Evolutionary conservation across 2,113 vertebrate species (phyloP).

Genomic region (Acanthochromis polyacanthus): DNA sequence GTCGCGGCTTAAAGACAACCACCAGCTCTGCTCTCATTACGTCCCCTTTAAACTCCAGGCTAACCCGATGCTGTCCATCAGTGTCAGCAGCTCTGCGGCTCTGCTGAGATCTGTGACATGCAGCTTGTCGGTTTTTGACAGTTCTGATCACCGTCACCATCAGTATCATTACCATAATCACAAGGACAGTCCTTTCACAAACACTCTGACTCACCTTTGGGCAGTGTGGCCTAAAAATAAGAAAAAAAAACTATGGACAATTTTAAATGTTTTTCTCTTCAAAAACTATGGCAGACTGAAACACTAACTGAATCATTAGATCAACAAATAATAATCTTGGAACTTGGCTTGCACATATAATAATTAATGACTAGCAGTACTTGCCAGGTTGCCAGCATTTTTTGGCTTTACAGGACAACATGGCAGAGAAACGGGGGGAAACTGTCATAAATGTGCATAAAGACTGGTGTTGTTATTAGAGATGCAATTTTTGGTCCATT

Average conservation of each 20-base stretch:
- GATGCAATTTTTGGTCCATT: too few species aligned
- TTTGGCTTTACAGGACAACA: too few species aligned
- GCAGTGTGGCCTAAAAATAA: conserved; percentile 1
- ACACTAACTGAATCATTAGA: background rate
- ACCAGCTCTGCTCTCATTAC: background rate
- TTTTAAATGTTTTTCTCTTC: background rate
- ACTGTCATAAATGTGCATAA: too few species aligned
- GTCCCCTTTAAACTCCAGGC: background rate
- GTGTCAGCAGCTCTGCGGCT: conserved; percentile 21
- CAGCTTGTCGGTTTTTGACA: conserved; percentile 55
- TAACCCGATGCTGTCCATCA: conserved; percentile 12
- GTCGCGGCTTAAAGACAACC: too few species aligned
- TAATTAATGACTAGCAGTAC: background rate
- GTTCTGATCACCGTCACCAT: conserved; percentile 52
- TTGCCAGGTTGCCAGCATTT: too few species aligned
- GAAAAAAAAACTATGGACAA: background rate
- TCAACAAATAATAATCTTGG: too few species aligned
- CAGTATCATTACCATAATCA: conserved; percentile 55
- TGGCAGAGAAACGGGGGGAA: too few species aligned
- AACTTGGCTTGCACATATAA: background rate
- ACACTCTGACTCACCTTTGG: conserved; percentile 23
- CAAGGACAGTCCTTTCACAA: conserved; percentile 22
- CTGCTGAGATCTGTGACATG: conserved; percentile 34
- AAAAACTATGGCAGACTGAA: background rate
- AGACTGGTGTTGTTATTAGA: too few species aligned